Evolutionary conservation across 1,140 invertebrate genomes (phyloP).

Genomic region (Lepidostoma basale): DNA sequence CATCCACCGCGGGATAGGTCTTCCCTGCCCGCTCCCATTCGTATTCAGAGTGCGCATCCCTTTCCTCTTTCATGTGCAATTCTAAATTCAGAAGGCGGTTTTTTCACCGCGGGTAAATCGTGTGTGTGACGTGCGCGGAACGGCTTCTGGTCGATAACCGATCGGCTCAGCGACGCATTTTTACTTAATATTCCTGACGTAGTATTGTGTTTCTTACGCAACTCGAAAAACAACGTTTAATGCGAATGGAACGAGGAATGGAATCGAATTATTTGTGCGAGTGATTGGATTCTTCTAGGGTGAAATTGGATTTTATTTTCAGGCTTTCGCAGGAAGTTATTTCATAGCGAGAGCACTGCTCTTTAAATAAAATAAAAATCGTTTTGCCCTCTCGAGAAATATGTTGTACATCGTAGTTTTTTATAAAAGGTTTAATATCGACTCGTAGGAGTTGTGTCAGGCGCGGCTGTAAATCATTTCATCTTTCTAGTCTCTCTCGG

Average conservation of each 20-base stretch:
- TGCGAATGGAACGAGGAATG: constrained; percentile 36
- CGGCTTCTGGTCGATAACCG: background rate
- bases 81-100: constrained; percentile 3
- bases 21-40: constrained; percentile 9
- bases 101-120: background rate
- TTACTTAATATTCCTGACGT: constrained; percentile 41
- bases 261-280: constrained; percentile 46
- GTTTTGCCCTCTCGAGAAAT: background rate
- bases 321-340: constrained; percentile 29
- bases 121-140: background rate
- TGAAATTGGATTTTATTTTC: constrained; percentile 45
- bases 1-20: background rate
- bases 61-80: constrained; percentile 7
- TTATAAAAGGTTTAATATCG: too few relatives aligned
- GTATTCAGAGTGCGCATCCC: constrained; percentile 12
- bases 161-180: constrained; percentile 17
- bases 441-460: too few relatives aligned
- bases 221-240: constrained; percentile 35
- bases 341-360: constrained; percentile 14
- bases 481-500: too few relatives aligned
- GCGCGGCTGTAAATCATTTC: too few relatives aligned
- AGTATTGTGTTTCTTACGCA: constrained; percentile 36
- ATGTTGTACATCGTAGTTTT: too few relatives aligned
- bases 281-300: constrained; percentile 44
- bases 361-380: constrained; percentile 5